A percentile compares a stretch with the other conserved stretches of the same genome.
phyloP scores from a whole-genome alignment of 2,797 vertebrate genomes.

The Cirrhinus molitorella region DNA sequence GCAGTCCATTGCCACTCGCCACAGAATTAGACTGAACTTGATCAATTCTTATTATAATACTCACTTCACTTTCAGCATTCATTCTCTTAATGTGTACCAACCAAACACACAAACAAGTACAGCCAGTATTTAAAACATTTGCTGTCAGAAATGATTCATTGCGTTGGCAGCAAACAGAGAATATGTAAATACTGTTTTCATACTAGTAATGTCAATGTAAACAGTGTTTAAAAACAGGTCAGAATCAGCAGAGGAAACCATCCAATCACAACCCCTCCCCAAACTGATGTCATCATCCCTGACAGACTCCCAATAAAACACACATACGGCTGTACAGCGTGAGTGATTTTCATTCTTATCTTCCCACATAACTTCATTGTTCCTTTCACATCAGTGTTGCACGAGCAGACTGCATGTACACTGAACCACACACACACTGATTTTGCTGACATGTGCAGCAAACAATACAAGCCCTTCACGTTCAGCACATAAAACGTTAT shows the following conservation, averaged over 20 bases:
- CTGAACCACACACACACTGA: constrained; percentile 22
- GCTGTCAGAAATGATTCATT: not conserved
- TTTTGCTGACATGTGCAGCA: constrained; percentile 20
- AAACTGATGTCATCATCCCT: not conserved
- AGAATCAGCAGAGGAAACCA: not conserved
- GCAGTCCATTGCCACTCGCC: too few species aligned
- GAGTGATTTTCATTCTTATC: not conserved
- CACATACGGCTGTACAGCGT: not conserved
- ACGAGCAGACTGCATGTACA: constrained; percentile 6
- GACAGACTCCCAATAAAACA: not conserved
- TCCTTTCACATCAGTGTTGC: not conserved
- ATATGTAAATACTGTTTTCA: not conserved
- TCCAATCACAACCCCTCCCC: not conserved
- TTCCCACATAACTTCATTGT: not conserved
- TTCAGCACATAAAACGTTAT: constrained; percentile 10
- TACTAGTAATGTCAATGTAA: constrained; percentile 1
- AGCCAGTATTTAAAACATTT: too few species aligned
- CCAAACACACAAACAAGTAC: too few species aligned
- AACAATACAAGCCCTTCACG: not conserved
- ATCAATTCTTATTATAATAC: too few species aligned
- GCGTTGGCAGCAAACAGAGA: not conserved
- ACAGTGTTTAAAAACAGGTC: not conserved
- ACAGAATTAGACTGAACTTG: too few species aligned
- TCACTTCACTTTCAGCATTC: too few species aligned
- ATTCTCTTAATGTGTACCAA: too few species aligned